Evolutionary conservation across 1,140 invertebrate genomes (phyloP).

Genomic region (Saccostrea echinata): DNA sequence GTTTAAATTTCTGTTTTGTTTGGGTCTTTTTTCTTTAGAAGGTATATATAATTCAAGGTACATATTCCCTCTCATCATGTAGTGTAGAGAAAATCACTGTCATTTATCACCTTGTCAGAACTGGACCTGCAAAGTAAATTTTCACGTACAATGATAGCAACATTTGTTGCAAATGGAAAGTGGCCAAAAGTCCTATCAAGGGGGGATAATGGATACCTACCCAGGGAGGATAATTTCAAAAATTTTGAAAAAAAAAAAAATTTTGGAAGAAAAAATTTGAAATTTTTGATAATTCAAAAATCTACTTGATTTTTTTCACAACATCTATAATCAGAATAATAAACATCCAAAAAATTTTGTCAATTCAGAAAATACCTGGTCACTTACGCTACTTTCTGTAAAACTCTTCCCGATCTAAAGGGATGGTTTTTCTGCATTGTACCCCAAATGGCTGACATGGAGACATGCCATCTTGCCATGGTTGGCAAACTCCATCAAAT

Average conservation of each 20-base stretch:
- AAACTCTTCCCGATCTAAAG: conserved; percentile 37
- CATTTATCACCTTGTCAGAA: neutral
- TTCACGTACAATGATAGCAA: neutral
- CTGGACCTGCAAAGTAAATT: conserved; percentile 23
- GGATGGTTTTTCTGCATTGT: conserved; percentile 20
- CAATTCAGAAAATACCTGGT: conserved; percentile 29
- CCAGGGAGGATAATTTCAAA: neutral
- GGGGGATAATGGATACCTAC: conserved; percentile 5
- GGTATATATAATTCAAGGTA: no score
- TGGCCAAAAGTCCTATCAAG: conserved; percentile 19
- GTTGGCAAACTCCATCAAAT: neutral
- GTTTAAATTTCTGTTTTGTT: neutral
- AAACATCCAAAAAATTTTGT: conserved; percentile 23
- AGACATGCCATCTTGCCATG: conserved; percentile 6
- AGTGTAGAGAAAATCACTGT: conserved; percentile 15
- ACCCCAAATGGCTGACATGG: conserved; percentile 34
- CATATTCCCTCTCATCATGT: neutral
- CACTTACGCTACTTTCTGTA: conserved; percentile 40
- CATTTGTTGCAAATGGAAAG: conserved; percentile 12
- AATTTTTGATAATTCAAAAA: neutral
- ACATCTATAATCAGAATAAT: conserved; percentile 31
- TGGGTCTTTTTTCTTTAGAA: no score
- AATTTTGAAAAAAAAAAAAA: conserved; percentile 9
- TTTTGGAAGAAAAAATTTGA: neutral
- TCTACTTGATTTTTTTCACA: conserved; percentile 14